Evolutionary conservation across 2,113 vertebrate species (phyloP).

Genomic region (Patagioenas fasciata): DNA sequence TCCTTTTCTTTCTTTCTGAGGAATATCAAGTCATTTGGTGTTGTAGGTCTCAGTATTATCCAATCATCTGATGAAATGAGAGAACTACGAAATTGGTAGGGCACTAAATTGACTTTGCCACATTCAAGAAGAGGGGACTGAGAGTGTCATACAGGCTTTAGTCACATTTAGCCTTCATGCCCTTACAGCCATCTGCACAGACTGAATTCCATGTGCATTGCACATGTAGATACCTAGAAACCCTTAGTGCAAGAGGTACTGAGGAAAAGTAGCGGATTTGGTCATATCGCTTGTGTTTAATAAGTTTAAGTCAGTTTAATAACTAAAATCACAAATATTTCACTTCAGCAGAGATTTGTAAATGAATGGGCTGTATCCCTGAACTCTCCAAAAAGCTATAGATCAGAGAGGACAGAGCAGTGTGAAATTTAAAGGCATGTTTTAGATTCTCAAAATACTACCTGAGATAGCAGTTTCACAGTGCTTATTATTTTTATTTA

Average conservation of each 20-base stretch:
- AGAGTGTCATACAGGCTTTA: neutral
- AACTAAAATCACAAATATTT: neutral
- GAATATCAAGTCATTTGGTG: neutral
- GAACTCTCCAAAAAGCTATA: neutral
- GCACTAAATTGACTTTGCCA: neutral
- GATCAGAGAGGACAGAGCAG: neutral
- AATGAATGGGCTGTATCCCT: neutral
- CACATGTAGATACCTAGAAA: neutral
- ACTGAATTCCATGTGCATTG: neutral
- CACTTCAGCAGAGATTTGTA: neutral
- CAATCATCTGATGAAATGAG: neutral
- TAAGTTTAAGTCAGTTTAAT: neutral
- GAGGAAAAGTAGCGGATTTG: neutral
- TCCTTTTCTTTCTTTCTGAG: neutral
- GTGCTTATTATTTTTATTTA: neutral
- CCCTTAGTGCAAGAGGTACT: neutral
- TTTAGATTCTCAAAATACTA: neutral
- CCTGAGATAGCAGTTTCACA: neutral
- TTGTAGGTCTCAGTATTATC: neutral
- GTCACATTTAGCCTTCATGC: neutral
- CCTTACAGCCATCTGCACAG: neutral
- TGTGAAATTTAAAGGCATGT: neutral
- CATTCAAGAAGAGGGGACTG: neutral
- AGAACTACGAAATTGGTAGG: neutral
- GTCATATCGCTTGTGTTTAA: neutral